These are phyloP conservation scores for Heliconius charithonia DNA, from an alignment of 2,888 invertebrate genomes.

Conservation along the genomic window DNA sequence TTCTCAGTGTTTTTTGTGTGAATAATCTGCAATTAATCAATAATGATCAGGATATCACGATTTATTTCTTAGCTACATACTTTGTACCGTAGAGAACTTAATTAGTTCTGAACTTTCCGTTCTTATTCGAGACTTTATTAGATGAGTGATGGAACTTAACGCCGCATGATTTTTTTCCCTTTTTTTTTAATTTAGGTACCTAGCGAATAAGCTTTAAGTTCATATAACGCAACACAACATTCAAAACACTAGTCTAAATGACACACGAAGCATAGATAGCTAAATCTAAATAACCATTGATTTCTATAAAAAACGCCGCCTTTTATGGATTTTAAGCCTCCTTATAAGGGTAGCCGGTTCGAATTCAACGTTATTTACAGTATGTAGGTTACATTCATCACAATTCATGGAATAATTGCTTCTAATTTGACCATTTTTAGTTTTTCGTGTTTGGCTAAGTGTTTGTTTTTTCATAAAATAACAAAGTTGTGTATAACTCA, in stretches of 20 bases:
- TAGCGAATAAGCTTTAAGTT: background rate
- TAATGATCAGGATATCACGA: background rate
- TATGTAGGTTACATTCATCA: slow-evolving; percentile 22
- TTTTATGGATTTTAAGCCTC: background rate
- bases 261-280: slow-evolving; percentile 1
- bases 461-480: background rate
- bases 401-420: slow-evolving; percentile 2
- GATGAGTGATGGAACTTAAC: background rate
- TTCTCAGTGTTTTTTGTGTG: no score
- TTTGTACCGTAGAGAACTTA: background rate
- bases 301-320: background rate
- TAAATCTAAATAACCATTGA: background rate
- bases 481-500: background rate
- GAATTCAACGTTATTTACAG: background rate
- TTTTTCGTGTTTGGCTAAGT: background rate
- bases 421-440: slow-evolving; percentile 17
- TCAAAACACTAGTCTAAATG: background rate
- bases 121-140: background rate
- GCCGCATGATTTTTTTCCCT: background rate
- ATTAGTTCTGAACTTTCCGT: background rate
- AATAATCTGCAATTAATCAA: no score
- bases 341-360: slow-evolving; percentile 4
- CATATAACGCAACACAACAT: background rate
- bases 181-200: background rate
- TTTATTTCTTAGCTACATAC: background rate